These are phyloP conservation scores for Falcunculus frontatus DNA, from an alignment of 2,113 vertebrate genomes.

Conservation along the genomic window DNA sequence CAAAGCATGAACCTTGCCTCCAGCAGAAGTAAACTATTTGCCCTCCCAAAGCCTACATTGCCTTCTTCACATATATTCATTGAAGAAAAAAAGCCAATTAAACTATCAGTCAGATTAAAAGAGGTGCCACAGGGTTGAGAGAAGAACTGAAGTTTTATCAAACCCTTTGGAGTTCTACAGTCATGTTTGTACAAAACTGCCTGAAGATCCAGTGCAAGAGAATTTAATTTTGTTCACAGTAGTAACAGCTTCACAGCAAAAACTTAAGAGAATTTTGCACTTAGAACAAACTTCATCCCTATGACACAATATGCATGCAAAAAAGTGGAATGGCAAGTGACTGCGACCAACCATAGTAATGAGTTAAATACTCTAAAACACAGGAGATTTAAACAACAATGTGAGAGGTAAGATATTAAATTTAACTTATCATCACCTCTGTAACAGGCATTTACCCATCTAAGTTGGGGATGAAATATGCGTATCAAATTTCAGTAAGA, in stretches of 20 bases:
- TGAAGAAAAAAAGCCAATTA: neutral
- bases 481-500: neutral
- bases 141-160: neutral
- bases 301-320: neutral
- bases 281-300: neutral
- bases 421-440: neutral
- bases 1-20: neutral
- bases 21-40: neutral
- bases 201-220: neutral
- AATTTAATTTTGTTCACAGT: neutral
- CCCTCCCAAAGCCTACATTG: neutral
- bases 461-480: neutral
- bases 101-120: neutral
- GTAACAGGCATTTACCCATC: neutral
- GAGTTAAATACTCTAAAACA: neutral
- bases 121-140: neutral
- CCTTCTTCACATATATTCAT: neutral
- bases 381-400: neutral
- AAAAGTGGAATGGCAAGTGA: neutral
- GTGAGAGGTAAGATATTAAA: neutral
- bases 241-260: neutral
- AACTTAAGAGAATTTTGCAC: neutral
- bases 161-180: neutral
- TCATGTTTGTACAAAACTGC: neutral
- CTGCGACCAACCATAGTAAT: neutral